A percentile compares a stretch with the other conserved stretches of the same genome.
Evolutionary conservation across 2,888 invertebrate genomes (phyloP).

Genomic region (Pollenia amentaria): DNA sequence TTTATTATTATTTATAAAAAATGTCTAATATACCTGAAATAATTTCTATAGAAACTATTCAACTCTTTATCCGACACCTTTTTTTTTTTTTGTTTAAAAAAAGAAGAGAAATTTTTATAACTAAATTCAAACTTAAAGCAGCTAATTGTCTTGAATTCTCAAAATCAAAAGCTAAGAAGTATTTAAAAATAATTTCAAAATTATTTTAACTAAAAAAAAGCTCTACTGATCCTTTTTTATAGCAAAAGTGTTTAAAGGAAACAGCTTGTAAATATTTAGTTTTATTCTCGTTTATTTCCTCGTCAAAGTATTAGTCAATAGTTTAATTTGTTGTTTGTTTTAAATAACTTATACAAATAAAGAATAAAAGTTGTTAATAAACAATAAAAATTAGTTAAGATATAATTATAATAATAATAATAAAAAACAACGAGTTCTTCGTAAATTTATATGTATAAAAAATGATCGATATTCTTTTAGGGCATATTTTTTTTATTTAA

Average conservation of each 20-base stretch:
- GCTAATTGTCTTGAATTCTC: too few relatives aligned
- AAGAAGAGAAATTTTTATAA: too few relatives aligned
- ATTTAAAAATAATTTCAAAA: too few relatives aligned
- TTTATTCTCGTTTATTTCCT: conserved; percentile 32
- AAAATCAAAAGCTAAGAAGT: too few relatives aligned
- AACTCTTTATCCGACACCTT: too few relatives aligned
- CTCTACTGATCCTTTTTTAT: neutral
- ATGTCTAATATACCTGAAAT: neutral
- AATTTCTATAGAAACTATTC: too few relatives aligned
- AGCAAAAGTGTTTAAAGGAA: neutral
- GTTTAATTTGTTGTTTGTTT: conserved; percentile 29
- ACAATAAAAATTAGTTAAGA: conserved; percentile 58
- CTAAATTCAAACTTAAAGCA: too few relatives aligned
- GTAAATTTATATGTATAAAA: conserved; percentile 36
- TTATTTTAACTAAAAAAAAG: neutral
- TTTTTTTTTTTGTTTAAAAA: too few relatives aligned
- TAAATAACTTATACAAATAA: conserved; percentile 61
- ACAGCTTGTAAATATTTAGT: neutral
- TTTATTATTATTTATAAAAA: neutral
- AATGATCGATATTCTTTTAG: conserved; percentile 23
- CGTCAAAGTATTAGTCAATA: conserved; percentile 52
- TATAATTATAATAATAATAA: conserved; percentile 21
- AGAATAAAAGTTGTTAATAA: conserved; percentile 64
- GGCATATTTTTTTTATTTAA: conserved; percentile 76
- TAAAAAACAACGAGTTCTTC: conserved; percentile 59